Percentiles rank a stretch among this genome's conserved stretches.
These are phyloP conservation scores for Lepus timidus DNA, from an alignment of 2,113 vertebrate genomes.

Conservation along the genomic window DNA sequence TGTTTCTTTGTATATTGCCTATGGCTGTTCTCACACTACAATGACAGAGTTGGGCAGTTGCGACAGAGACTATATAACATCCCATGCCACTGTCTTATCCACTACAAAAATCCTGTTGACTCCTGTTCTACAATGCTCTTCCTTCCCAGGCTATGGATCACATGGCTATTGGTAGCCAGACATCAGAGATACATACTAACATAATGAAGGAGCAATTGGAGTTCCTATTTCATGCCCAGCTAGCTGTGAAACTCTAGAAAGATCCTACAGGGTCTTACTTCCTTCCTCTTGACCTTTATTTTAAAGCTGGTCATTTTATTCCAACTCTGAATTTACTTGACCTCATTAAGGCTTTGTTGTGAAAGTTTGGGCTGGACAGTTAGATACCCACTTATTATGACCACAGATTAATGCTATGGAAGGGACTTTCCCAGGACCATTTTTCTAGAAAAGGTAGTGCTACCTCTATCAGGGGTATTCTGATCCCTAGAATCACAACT, in stretches of 20 bases:
- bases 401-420: background rate
- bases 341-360: background rate
- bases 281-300: background rate
- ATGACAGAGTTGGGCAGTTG: background rate
- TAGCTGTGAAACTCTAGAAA: background rate
- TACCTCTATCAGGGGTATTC: background rate
- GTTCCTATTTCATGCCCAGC: background rate
- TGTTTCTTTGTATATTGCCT: background rate
- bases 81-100: background rate
- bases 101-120: background rate
- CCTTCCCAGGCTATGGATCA: background rate
- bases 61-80: background rate
- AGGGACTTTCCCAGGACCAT: background rate
- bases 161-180: background rate
- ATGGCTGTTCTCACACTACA: background rate
- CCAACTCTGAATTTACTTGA: background rate
- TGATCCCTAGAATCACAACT: background rate
- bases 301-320: background rate
- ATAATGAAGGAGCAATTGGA: background rate
- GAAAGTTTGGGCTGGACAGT: background rate
- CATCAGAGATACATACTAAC: background rate
- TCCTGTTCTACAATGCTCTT: background rate
- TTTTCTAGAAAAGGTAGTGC: background rate
- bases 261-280: background rate
- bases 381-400: background rate